Conservation (phyloP, 2,113 vertebrate species). For the cattle (Bos taurus) region DNA sequence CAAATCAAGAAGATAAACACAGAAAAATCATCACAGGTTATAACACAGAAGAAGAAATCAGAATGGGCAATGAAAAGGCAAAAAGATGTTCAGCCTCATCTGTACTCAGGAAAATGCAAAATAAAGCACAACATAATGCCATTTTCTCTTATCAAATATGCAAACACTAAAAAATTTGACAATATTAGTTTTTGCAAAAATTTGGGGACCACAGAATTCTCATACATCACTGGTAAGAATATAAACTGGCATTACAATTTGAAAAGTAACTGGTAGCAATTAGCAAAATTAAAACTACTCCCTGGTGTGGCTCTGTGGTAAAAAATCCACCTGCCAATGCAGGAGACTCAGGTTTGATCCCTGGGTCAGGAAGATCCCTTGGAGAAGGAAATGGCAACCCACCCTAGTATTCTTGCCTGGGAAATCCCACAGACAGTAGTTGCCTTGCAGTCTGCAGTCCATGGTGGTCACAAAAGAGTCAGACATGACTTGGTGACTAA, state of each 20-base stretch:
- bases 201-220: not conserved
- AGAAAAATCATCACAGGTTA: not conserved
- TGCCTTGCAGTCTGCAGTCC: not conserved
- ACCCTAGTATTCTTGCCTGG: not conserved
- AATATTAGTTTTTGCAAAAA: not conserved
- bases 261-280: not conserved
- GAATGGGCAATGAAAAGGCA: not conserved
- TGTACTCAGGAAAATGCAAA: not conserved
- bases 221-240: not conserved
- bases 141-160: not conserved
- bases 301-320: not conserved
- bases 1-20: conserved; percentile 1
- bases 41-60: not conserved
- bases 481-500: not conserved
- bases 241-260: not conserved
- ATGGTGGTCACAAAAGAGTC: not conserved
- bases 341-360: not conserved
- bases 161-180: conserved; percentile 1
- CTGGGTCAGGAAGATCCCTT: not conserved
- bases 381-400: not conserved
- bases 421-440: not conserved
- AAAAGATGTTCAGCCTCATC: not conserved
- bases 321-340: not conserved
- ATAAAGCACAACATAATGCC: not conserved
- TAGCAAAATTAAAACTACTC: conserved; percentile 18